phyloP scores from a whole-genome alignment of 2,113 vertebrate genomes.

The Saccopteryx bilineata region DNA sequence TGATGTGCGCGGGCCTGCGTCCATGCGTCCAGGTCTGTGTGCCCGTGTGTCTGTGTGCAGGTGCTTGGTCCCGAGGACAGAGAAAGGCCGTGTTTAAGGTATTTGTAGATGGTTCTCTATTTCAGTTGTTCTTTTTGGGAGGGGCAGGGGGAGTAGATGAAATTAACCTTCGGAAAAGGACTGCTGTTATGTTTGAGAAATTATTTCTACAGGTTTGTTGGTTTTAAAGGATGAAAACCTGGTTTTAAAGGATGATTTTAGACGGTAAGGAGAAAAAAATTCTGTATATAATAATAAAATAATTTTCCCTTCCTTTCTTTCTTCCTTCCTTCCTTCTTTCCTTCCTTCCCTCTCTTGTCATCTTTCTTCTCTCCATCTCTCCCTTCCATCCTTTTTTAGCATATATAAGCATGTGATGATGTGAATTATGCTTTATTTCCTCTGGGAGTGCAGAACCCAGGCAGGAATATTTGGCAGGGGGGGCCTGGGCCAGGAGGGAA shows the following conservation, averaged over 20 bases:
- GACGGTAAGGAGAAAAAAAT: not conserved
- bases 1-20: no score
- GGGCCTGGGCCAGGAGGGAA: not conserved
- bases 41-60: rapidly evolving
- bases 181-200: not conserved
- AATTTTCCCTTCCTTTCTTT: not conserved
- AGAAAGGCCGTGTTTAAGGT: not conserved
- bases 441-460: not conserved
- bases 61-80: not conserved
- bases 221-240: not conserved
- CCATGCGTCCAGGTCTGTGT: no score
- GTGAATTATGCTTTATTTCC: no score
- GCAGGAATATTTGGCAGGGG: not conserved
- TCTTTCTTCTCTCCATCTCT: not conserved
- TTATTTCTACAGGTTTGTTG: not conserved
- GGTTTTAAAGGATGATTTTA: not conserved
- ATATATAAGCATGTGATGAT: not conserved
- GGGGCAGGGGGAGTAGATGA: not conserved
- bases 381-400: not conserved
- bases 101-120: not conserved
- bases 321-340: no score
- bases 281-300: not conserved
- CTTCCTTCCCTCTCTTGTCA: not conserved
- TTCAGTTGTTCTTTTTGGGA: not conserved
- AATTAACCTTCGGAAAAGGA: not conserved